phyloP scores from a whole-genome alignment of 2,113 vertebrate species.

The Cebus imitator region DNA sequence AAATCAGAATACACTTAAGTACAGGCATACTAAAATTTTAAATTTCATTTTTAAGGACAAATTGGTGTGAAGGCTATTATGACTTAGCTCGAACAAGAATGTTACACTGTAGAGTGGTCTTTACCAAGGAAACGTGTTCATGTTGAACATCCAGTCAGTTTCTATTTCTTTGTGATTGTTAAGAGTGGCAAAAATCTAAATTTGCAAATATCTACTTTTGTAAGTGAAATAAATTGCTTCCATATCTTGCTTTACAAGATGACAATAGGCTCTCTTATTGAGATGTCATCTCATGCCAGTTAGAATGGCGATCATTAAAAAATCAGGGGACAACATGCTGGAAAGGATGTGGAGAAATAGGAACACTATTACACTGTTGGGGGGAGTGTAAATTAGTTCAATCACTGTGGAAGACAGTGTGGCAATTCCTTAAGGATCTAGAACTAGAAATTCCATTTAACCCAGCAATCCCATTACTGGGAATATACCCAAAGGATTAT shows the following conservation, averaged over 20 bases:
- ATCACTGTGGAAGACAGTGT: too few species aligned
- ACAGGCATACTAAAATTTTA: background rate
- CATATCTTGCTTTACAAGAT: background rate
- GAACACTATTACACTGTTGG: too few species aligned
- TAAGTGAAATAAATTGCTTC: background rate
- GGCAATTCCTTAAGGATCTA: too few species aligned
- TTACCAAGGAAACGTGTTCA: background rate
- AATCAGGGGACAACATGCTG: too few species aligned
- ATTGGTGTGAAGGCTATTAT: background rate
- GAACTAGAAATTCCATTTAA: too few species aligned
- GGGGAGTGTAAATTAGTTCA: too few species aligned
- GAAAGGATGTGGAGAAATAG: too few species aligned
- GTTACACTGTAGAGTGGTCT: constrained; percentile 4
- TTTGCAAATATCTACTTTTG: background rate
- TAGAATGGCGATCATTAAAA: too few species aligned
- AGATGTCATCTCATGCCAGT: too few species aligned
- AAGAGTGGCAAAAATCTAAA: background rate
- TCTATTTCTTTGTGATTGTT: background rate
- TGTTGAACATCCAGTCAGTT: background rate
- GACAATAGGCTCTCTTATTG: background rate
- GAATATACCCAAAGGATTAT: too few species aligned
- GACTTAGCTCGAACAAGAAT: background rate
- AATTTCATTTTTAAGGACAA: constrained; percentile 11
- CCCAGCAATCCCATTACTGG: too few species aligned
- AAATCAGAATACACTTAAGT: background rate